phyloP scores from a whole-genome alignment of 92 coral and sea anemone genomes.

The Heliopora coerulea region DNA sequence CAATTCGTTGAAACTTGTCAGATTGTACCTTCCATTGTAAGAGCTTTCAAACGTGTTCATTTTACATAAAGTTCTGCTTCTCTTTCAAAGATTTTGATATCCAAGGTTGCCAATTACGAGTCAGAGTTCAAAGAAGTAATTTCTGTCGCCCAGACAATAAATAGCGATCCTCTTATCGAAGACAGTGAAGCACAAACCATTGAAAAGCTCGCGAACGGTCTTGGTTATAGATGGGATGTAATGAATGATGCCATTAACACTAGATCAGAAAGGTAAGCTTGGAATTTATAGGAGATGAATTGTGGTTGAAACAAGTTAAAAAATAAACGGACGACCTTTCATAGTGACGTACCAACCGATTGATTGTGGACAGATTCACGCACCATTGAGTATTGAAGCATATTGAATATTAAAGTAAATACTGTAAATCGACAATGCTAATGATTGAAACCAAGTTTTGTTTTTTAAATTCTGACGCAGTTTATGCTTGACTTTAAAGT shows the following conservation, averaged over 20 bases:
- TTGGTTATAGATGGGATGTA: constrained; percentile 25
- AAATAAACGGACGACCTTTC: background rate
- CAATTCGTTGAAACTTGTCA: no score
- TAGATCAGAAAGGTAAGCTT: constrained; percentile 27
- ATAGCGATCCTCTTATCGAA: constrained; percentile 31
- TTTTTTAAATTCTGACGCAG: no score
- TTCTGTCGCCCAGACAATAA: constrained; percentile 27
- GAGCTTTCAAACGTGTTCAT: background rate
- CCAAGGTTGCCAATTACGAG: constrained; percentile 14
- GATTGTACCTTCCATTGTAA: no score
- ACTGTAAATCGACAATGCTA: no score
- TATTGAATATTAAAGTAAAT: no score
- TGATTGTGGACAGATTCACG: background rate
- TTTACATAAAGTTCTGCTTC: background rate
- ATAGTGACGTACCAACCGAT: background rate
- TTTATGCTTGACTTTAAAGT: no score
- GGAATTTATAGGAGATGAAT: no score
- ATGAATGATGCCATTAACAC: constrained; percentile 19
- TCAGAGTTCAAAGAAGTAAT: constrained; percentile 16
- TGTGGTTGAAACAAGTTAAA: no score
- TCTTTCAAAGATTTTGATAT: constrained; percentile 9
- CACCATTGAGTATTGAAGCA: no score
- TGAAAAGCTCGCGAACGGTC: constrained; percentile 14
- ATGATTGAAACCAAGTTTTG: no score
- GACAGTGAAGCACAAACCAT: constrained; percentile 26